These are phyloP conservation scores for Thunnus albacares DNA, from an alignment of 2,797 vertebrate genomes.

Conservation along the genomic window DNA sequence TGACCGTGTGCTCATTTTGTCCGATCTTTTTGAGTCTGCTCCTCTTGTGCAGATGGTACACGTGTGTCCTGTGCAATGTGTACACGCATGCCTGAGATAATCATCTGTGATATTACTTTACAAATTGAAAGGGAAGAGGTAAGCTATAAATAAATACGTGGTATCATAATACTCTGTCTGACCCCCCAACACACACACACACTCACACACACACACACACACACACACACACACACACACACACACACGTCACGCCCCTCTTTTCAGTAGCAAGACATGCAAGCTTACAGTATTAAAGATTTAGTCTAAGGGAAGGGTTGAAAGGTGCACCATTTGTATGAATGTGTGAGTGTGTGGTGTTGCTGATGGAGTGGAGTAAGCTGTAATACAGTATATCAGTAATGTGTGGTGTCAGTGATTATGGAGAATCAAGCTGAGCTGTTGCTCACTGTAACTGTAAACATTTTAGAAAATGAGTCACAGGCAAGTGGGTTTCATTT, in stretches of 20 bases:
- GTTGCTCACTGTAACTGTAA: conserved; percentile 23
- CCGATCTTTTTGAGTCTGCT: conserved; percentile 5
- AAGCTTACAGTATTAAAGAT: conserved; percentile 24
- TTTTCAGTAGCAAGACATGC: conserved; percentile 29
- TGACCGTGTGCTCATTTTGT: conserved; percentile 5
- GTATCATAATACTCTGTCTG: conserved; percentile 58
- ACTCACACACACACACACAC: neutral
- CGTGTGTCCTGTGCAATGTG: conserved; percentile 31
- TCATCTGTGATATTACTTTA: conserved; percentile 74
- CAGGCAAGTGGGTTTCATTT: conserved; percentile 21
- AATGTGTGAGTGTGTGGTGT: neutral
- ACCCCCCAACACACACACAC: conserved; percentile 3
- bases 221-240: neutral
- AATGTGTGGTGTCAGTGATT: conserved; percentile 1
- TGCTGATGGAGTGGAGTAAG: too few relatives aligned
- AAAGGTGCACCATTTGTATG: conserved; percentile 8
- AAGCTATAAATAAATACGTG: conserved; percentile 79
- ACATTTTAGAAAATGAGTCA: conserved; percentile 24
- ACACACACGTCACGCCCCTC: conserved; percentile 29
- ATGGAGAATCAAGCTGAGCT: conserved; percentile 14
- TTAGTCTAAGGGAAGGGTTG: neutral
- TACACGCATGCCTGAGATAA: conserved; percentile 49
- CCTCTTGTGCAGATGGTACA: conserved; percentile 31
- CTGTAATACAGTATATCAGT: too few relatives aligned
- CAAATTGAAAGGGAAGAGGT: conserved; percentile 79